Evolutionary conservation across 2,888 invertebrate genomes (phyloP), one percentile per base, ranked within the genome.

Genomic region (Orgyia antiqua): DNA sequence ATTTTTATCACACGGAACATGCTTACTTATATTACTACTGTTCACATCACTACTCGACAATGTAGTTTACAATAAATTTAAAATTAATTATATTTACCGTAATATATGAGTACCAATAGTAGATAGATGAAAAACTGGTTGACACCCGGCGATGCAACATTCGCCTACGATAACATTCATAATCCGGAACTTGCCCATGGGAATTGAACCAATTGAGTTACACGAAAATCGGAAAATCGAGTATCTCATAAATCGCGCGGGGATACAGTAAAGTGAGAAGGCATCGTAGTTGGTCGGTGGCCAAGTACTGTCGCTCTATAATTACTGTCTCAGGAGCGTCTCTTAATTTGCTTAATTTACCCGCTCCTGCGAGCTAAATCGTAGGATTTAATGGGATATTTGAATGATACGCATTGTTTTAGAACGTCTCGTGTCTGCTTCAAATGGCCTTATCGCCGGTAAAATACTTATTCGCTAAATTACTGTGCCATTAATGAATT

Each of bases 321-420:
- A 84, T 83, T 80, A 78, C 80, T 70, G 70, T 71, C 76, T 72
- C 79, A 76, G 72, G 71, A 73, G 68, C 67, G 57, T 59, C 68
- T 80, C 82, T 80, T 82, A 80, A 86, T 84, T 84, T 80, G 78
- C 78, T 76, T 82, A 83, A 86, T 84, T 80, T 76, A 70, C 73
- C 70, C 65, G 61, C 62, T 69, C 59, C 56, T 60, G 59, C 57
- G 62, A 66, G 71, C 72, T 76, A 76, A 79, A 78, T 78, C 77
- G 71, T 59, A 57, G 69, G 66, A 68, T 76, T 79, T 78, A 84
- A 80, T 80, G 73, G 78, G 67, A 70, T 72, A 74, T 78, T 70
- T 71, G 76, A 79, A 78, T 72, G 75, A 79, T 68, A 68, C 65
- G 72, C 75, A 78, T 79, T 79, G 76, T 79, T 78, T 74, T 68